phyloP scores from a whole-genome alignment of 2,797 vertebrate genomes.

The Tarsius wallacei region DNA sequence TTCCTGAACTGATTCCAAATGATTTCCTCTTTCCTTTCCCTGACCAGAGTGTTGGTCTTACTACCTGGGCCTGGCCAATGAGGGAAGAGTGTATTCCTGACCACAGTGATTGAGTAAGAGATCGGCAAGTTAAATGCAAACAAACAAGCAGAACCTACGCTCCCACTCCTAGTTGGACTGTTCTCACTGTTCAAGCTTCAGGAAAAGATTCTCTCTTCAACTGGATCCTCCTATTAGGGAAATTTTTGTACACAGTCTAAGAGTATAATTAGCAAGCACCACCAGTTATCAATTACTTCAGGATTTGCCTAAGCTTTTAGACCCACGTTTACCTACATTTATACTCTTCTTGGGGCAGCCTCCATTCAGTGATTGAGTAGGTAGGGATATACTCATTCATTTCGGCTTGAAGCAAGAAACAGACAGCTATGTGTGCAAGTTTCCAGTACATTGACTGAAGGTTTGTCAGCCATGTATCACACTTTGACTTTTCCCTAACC shows the following conservation, averaged over 20 bases:
- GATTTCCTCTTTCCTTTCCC: not conserved
- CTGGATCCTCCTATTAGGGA: not conserved
- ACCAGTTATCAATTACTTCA: not conserved
- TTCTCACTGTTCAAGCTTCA: not conserved
- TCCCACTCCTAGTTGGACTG: not conserved
- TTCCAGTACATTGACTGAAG: not conserved
- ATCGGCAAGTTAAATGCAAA: not conserved
- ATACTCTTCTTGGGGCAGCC: not conserved
- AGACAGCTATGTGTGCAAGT: not conserved
- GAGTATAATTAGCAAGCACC: not conserved
- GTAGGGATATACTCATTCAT: not conserved
- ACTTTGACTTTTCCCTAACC: not conserved
- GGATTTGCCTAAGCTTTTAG: conserved; percentile 2
- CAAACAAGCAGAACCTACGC: not conserved
- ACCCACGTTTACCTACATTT: not conserved
- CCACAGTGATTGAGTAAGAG: not conserved
- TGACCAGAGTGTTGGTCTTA: not conserved
- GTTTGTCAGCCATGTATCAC: not conserved
- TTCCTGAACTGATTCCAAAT: not conserved
- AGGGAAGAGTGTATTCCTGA: not conserved
- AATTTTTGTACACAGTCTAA: not conserved
- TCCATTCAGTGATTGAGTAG: not conserved
- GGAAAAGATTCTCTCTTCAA: not conserved
- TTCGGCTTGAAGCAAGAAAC: not conserved
- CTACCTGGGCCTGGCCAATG: too few species aligned